Percentiles rank a stretch among this genome's conserved stretches.
These are phyloP conservation scores for Melanotaenia nigrans DNA, from an alignment of 2,797 vertebrate genomes.

Conservation along the genomic window DNA sequence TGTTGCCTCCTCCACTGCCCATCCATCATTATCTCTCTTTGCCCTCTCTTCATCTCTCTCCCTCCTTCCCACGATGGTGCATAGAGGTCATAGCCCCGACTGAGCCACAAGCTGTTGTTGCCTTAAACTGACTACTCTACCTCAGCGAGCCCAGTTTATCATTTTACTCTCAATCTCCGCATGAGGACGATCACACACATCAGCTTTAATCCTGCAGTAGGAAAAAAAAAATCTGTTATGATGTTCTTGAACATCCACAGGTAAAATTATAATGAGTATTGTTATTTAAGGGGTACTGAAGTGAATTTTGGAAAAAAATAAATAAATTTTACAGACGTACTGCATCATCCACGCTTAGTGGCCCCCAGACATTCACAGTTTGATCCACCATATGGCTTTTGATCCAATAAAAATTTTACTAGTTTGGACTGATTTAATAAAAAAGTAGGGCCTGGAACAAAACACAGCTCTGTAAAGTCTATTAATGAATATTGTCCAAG, in stretches of 20 bases:
- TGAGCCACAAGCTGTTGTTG: slow-evolving; percentile 83
- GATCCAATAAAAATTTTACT: neutral
- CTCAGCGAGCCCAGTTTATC: slow-evolving; percentile 62
- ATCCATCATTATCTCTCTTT: slow-evolving; percentile 58
- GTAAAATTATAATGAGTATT: neutral
- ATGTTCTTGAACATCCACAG: slow-evolving; percentile 11
- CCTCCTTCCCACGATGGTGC: slow-evolving; percentile 39
- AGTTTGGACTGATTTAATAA: slow-evolving; percentile 11
- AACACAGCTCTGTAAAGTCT: neutral
- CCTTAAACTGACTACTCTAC: slow-evolving; percentile 56
- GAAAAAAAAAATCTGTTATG: neutral
- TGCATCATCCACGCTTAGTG: neutral
- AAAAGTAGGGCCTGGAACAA: neutral
- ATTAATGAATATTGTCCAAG: neutral
- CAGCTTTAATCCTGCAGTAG: neutral
- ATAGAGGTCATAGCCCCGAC: slow-evolving; percentile 80
- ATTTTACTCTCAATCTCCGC: slow-evolving; percentile 36
- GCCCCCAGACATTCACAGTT: slow-evolving; percentile 8
- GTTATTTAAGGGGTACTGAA: slow-evolving; percentile 6
- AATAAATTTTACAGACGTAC: neutral
- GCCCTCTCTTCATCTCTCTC: slow-evolving; percentile 42
- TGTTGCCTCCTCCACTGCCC: slow-evolving; percentile 17
- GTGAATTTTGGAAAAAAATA: no score
- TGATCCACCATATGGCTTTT: slow-evolving; percentile 11
- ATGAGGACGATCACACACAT: slow-evolving; percentile 30